Conservation (phyloP, 2,888 invertebrate species). For the Pterostichus niger region DNA sequence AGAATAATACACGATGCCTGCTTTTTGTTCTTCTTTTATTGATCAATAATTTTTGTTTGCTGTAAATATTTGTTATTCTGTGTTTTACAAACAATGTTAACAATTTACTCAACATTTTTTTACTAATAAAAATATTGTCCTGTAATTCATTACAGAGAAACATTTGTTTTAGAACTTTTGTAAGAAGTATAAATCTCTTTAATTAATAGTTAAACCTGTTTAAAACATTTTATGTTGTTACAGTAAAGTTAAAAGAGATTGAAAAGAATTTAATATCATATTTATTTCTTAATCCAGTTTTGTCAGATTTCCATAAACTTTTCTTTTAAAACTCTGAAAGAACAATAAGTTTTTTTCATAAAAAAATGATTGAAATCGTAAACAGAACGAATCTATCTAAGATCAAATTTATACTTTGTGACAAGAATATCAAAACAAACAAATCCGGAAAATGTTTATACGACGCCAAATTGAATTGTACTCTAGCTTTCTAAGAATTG, state of each 20-base stretch:
- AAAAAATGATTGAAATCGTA: conserved; percentile 20
- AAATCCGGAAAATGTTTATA: background rate
- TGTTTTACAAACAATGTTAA: conserved; percentile 4
- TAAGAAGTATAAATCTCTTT: background rate
- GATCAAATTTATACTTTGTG: conserved; percentile 18
- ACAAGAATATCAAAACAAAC: conserved; percentile 17
- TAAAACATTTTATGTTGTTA: too few species aligned
- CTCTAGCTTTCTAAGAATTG: too few species aligned
- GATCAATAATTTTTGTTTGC: conserved; percentile 13
- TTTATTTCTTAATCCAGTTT: background rate
- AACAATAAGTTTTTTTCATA: background rate
- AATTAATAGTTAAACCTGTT: background rate
- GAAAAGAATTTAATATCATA: too few species aligned
- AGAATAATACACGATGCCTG: background rate
- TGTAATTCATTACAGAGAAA: background rate
- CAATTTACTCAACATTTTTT: background rate
- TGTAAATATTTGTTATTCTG: conserved; percentile 3
- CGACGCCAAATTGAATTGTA: too few species aligned
- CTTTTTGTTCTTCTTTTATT: background rate
- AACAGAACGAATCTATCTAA: conserved; percentile 4
- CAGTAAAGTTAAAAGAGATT: too few species aligned
- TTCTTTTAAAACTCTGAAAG: conserved; percentile 6
- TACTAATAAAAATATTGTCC: too few species aligned
- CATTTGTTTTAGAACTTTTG: background rate
- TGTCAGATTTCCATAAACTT: conserved; percentile 1